Evolutionary conservation across 37 sponge, comb jelly and placozoan genomes (phyloP).

Genomic region (Oscarella lobularis): DNA sequence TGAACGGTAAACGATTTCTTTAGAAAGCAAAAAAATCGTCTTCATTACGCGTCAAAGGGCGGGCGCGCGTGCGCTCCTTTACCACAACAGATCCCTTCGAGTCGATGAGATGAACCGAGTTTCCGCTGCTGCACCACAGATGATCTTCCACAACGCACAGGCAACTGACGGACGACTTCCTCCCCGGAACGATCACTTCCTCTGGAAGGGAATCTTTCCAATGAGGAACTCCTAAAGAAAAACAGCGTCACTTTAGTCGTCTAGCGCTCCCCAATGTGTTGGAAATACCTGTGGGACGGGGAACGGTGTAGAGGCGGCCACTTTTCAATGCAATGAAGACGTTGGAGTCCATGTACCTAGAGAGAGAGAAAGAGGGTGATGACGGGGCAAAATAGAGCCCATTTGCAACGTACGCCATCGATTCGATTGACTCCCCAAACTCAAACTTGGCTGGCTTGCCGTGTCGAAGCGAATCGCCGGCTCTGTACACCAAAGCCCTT

Average conservation of each 20-base stretch:
- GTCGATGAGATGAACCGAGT: not conserved
- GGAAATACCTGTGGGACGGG: not conserved
- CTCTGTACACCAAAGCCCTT: not conserved
- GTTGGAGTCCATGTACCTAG: not conserved
- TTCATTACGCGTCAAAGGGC: too few relatives aligned
- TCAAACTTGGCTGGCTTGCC: not conserved
- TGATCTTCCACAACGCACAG: not conserved
- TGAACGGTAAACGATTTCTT: not conserved
- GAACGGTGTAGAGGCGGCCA: not conserved
- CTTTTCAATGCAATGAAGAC: not conserved
- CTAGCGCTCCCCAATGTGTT: not conserved
- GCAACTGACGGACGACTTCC: not conserved
- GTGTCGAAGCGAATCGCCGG: constrained; percentile 3
- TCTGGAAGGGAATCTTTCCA: too few relatives aligned
- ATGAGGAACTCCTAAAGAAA: too few relatives aligned
- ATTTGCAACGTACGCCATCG: not conserved
- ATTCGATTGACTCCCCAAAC: not conserved
- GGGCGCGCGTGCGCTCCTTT: too few relatives aligned
- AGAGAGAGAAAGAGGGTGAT: not conserved
- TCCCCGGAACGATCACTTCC: not conserved
- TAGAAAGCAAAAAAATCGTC: too few relatives aligned
- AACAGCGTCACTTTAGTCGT: too few relatives aligned
- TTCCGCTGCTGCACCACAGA: constrained; percentile 3
- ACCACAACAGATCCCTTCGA: too few relatives aligned
- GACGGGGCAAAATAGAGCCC: not conserved